Evolutionary conservation across 37 sponge, comb jelly and placozoan genomes (phyloP).

Genomic region (Agelas oroides): DNA sequence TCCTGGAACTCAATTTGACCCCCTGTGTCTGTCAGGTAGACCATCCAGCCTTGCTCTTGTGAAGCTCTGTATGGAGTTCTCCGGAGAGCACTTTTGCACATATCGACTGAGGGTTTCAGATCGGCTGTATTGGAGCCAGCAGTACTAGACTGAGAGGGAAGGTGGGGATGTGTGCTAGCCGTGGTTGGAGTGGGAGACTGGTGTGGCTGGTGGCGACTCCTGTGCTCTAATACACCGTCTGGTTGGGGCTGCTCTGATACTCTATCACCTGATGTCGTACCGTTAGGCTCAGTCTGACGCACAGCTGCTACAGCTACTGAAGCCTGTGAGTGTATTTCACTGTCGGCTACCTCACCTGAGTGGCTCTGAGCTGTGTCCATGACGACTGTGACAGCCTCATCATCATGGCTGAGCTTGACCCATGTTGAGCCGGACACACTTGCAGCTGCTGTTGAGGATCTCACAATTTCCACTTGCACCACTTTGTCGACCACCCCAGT

Average conservation of each 20-base stretch:
- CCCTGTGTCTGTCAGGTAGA: conserved; percentile 18
- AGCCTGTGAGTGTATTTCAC: too few species aligned
- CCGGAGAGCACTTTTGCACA: too few species aligned
- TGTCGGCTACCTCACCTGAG: background rate
- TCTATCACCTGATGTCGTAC: background rate
- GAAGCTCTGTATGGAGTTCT: too few species aligned
- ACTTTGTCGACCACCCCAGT: conserved; percentile 13
- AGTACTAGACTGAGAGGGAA: too few species aligned
- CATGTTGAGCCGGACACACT: background rate
- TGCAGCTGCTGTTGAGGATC: background rate
- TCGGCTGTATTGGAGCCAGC: too few species aligned
- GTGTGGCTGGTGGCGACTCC: background rate
- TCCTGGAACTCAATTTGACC: conserved; percentile 23
- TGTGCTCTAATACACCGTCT: background rate
- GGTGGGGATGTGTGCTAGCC: too few species aligned
- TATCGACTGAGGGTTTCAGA: too few species aligned
- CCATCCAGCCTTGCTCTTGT: background rate
- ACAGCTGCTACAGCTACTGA: too few species aligned
- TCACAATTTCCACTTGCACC: background rate
- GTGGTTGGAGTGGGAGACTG: background rate
- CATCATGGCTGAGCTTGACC: background rate
- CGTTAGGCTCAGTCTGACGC: too few species aligned
- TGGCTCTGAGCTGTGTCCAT: background rate
- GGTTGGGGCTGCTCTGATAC: too few species aligned
- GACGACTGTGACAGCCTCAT: background rate